phyloP scores from a whole-genome alignment of 2,797 vertebrate species.

The Poeciliopsis presidionis region DNA sequence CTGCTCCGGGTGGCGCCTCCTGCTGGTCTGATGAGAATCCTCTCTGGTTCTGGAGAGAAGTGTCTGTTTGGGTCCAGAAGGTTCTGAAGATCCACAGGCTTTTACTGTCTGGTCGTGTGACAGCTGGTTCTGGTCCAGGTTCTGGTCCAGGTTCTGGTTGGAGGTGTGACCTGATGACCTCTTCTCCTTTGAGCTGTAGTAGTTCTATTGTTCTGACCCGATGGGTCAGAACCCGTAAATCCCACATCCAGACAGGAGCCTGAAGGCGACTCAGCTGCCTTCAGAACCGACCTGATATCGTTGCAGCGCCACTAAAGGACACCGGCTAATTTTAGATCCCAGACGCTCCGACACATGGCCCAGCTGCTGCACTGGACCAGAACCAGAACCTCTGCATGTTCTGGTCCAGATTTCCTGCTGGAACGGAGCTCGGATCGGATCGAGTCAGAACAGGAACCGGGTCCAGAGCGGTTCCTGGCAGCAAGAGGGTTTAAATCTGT shows the following conservation, averaged over 20 bases:
- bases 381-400: background rate
- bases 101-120: background rate
- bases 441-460: background rate
- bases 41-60: background rate
- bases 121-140: background rate
- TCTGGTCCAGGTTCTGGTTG: background rate
- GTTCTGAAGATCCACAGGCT: background rate
- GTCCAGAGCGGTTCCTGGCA: no score
- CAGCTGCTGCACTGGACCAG: background rate
- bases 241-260: background rate
- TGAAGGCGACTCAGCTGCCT: no score
- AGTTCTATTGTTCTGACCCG: background rate
- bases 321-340: conserved; percentile 36
- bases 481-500: background rate
- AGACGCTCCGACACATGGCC: conserved; percentile 21
- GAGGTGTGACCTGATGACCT: background rate
- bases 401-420: background rate
- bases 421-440: no score
- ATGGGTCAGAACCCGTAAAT: background rate
- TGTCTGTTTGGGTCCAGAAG: background rate
- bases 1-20: no score
- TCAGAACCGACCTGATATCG: background rate
- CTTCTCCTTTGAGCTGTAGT: background rate
- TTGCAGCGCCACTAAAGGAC: conserved; percentile 25
- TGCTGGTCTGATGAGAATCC: background rate